Percentiles rank a stretch among this genome's conserved stretches.
Evolutionary conservation across 2,888 invertebrate genomes (phyloP).

Genomic region (Odontocerum albicorne): DNA sequence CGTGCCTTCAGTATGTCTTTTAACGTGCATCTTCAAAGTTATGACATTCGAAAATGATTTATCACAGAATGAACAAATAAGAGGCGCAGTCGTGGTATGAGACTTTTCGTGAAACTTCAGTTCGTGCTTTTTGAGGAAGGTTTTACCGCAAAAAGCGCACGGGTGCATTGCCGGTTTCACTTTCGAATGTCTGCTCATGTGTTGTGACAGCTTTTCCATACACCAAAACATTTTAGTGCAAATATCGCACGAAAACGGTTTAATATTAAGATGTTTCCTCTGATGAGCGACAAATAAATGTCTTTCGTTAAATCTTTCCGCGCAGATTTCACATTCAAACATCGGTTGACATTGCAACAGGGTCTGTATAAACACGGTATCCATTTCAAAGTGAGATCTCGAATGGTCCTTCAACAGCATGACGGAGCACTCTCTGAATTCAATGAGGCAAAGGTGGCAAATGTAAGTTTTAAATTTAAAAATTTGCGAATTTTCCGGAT

Average conservation of each 20-base stretch:
- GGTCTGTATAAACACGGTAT: conserved; percentile 10
- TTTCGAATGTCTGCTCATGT: conserved; percentile 12
- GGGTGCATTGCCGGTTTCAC: conserved; percentile 11
- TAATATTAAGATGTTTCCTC: conserved; percentile 34
- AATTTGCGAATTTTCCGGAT: conserved; percentile 2
- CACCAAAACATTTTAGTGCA: conserved; percentile 37
- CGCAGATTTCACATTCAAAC: conserved; percentile 38
- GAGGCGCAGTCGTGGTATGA: conserved; percentile 35
- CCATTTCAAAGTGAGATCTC: conserved; percentile 38
- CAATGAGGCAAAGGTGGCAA: conserved; percentile 40
- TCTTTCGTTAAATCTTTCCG: conserved; percentile 36
- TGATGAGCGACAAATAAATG: conserved; percentile 37
- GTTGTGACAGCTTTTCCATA: conserved; percentile 32
- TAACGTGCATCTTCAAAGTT: conserved; percentile 42
- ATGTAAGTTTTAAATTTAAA: conserved; percentile 24
- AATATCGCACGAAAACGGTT: conserved; percentile 37
- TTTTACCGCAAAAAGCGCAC: conserved; percentile 38
- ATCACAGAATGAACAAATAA: conserved; percentile 40
- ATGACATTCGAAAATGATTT: conserved; percentile 41
- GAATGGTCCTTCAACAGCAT: conserved; percentile 39
- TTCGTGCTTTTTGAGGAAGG: conserved; percentile 38
- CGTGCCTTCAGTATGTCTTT: conserved; percentile 41
- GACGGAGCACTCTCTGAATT: conserved; percentile 37
- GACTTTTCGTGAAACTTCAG: conserved; percentile 39
- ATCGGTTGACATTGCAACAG: conserved; percentile 24